Evolutionary conservation across 2,113 vertebrate species (phyloP).

Genomic region (Prietella phreatophila): DNA sequence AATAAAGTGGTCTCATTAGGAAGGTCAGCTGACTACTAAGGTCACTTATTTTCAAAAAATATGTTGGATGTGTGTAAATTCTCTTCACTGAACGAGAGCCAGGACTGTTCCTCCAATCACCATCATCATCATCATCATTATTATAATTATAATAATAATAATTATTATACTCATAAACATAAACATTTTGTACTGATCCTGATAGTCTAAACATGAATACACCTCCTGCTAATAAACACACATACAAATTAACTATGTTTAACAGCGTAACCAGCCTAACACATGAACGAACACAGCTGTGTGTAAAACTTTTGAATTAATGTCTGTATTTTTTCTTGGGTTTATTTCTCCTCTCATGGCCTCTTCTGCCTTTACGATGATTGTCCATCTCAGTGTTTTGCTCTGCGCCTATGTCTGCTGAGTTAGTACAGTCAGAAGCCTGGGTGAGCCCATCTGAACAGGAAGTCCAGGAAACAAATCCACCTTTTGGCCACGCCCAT

Average conservation of each 20-base stretch:
- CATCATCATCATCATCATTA: background rate
- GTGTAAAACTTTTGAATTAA: background rate
- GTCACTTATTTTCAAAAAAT: background rate
- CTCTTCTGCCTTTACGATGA: conserved; percentile 3
- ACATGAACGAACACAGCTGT: background rate
- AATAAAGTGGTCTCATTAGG: background rate
- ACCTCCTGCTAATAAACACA: background rate
- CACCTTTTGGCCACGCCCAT: conserved; percentile 26
- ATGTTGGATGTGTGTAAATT: background rate
- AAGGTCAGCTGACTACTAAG: background rate
- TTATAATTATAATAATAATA: background rate
- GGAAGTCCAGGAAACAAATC: conserved; percentile 13
- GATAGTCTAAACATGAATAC: background rate
- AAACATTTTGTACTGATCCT: background rate
- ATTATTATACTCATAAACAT: background rate
- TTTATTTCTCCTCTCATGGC: background rate
- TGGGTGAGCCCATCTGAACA: background rate
- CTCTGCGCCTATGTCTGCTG: background rate
- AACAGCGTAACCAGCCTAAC: background rate
- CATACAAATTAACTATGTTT: background rate
- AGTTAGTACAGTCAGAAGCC: background rate
- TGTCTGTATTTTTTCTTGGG: background rate
- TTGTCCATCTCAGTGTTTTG: background rate
- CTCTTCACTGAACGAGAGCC: background rate
- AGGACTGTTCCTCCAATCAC: background rate